Evolutionary conservation across 2,888 invertebrate species (phyloP).

Genomic region (Torymus texanus): DNA sequence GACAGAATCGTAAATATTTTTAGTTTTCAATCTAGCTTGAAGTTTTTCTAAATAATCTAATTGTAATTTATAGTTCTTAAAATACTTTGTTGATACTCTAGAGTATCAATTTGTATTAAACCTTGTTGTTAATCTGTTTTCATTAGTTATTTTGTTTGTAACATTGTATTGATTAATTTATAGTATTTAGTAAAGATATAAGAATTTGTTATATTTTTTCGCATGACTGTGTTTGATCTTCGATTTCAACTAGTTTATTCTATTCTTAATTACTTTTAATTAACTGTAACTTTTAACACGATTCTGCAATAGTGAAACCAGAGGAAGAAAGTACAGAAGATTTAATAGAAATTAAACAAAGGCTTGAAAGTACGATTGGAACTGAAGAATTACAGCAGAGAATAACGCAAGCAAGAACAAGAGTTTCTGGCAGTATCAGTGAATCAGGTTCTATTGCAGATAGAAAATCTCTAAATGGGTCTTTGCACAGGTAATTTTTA

Average conservation of each 20-base stretch:
- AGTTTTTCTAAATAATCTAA: conserved; percentile 13
- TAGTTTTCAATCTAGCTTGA: conserved; percentile 18
- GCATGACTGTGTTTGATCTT: conserved; percentile 49
- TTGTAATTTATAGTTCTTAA: conserved; percentile 23
- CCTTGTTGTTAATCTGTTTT: conserved; percentile 10
- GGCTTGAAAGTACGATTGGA: conserved; percentile 82
- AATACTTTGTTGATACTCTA: conserved; percentile 16
- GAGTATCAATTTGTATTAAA: conserved; percentile 11
- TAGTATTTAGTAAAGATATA: conserved; percentile 4
- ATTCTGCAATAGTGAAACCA: conserved; percentile 67
- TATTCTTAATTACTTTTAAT: conserved; percentile 3
- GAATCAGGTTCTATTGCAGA: conserved; percentile 79
- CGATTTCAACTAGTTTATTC: conserved; percentile 35
- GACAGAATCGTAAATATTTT: conserved; percentile 49
- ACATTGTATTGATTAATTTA: conserved; percentile 9
- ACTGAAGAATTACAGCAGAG: conserved; percentile 83
- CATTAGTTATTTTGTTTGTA: conserved; percentile 16
- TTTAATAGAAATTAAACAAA: conserved; percentile 84
- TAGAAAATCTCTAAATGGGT: conserved; percentile 75
- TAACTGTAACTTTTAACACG: conserved; percentile 20
- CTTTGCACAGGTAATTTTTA: conserved; percentile 74
- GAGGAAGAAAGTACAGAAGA: conserved; percentile 75
- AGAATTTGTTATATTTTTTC: conserved; percentile 7
- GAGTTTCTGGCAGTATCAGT: conserved; percentile 83
- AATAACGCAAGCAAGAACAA: conserved; percentile 81